Conservation (phyloP, 2,797 vertebrate genomes). For the Anabas testudineus region DNA sequence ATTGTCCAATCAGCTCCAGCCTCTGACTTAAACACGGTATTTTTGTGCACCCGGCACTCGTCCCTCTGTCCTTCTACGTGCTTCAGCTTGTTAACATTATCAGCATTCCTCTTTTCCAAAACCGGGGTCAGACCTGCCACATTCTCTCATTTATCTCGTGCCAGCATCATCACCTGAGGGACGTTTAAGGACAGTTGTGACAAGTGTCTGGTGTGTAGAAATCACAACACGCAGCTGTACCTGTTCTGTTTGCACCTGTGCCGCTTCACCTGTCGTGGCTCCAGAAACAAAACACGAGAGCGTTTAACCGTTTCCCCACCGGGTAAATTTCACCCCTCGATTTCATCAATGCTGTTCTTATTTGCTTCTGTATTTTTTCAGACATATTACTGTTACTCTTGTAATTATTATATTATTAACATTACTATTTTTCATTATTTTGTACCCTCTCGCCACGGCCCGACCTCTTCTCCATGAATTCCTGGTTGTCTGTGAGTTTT, state of each 20-base stretch:
- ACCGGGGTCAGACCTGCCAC: not conserved
- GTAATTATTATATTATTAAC: constrained; percentile 78
- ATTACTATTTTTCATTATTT: constrained; percentile 65
- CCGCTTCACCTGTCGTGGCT: constrained; percentile 51
- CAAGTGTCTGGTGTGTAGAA: constrained; percentile 14
- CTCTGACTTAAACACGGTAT: not conserved
- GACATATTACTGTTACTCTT: constrained; percentile 80
- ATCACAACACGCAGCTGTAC: not conserved
- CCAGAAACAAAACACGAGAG: constrained; percentile 11
- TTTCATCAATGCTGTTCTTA: constrained; percentile 65
- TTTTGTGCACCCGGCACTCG: constrained; percentile 14
- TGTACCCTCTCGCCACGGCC: constrained; percentile 64
- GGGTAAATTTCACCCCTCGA: constrained; percentile 33
- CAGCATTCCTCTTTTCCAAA: not conserved
- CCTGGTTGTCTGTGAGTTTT: constrained; percentile 48
- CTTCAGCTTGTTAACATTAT: not conserved
- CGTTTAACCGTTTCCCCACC: constrained; percentile 19
- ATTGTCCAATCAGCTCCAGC: constrained; percentile 17
- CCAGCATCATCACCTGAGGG: not conserved
- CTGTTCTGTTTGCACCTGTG: constrained; percentile 48
- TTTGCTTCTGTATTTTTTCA: constrained; percentile 69
- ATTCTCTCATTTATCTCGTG: not conserved
- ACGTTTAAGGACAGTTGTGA: not conserved
- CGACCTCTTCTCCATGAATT: constrained; percentile 53
- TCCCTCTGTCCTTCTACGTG: not conserved